Percentiles rank a stretch among this genome's conserved stretches.
These are phyloP conservation scores for Babyrousa celebensis DNA, from an alignment of 2,797 vertebrate species.

Conservation along the genomic window DNA sequence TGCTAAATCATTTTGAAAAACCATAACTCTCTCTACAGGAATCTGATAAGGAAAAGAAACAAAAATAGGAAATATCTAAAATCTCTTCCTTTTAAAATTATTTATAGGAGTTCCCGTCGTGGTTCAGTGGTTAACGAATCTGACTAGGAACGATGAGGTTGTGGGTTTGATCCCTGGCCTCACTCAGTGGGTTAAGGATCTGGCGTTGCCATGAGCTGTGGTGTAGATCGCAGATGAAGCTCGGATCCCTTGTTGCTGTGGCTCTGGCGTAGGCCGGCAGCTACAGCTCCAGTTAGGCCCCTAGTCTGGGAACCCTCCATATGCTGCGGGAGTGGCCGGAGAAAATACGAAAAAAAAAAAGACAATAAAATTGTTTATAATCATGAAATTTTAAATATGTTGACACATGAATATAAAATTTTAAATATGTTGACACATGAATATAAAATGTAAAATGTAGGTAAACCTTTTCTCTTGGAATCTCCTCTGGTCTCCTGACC, in stretches of 20 bases:
- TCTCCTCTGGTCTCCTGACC: slow-evolving; percentile 1
- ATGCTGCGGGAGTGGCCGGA: no score
- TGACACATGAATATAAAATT: slow-evolving; percentile 19
- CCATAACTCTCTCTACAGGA: neutral
- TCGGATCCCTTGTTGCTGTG: no score
- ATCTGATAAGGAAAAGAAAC: slow-evolving; percentile 2
- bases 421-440: slow-evolving; percentile 1
- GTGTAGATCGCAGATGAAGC: no score
- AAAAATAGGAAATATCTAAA: slow-evolving; percentile 28
- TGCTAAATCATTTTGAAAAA: slow-evolving; percentile 14
- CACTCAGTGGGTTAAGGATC: no score
- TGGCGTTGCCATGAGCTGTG: no score
- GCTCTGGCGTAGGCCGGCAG: no score
- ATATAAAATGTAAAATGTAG: neutral
- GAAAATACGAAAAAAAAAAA: no score
- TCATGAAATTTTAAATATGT: slow-evolving; percentile 48
- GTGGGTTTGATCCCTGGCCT: no score
- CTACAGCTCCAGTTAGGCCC: no score
- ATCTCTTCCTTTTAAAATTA: slow-evolving; percentile 45
- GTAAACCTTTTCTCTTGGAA: neutral
- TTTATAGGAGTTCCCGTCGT: neutral
- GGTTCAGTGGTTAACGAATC: no score
- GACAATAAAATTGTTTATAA: slow-evolving; percentile 15
- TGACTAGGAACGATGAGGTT: no score
- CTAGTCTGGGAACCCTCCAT: no score